A percentile compares a stretch with the other conserved stretches of the same genome.
phyloP scores from a whole-genome alignment of 2,888 invertebrate genomes.

The Dryobota labecula region DNA sequence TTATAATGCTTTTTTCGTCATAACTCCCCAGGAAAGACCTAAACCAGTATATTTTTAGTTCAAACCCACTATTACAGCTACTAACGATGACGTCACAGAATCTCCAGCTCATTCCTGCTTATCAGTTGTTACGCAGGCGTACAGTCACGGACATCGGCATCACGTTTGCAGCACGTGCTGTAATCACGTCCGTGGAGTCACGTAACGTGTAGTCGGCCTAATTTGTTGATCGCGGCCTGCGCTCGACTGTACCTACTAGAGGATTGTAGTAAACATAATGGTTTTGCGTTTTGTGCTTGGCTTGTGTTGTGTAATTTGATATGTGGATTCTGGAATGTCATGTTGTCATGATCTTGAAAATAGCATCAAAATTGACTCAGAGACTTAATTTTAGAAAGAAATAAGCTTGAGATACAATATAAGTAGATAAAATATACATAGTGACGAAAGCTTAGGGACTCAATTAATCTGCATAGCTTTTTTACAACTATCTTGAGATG shows the following conservation, averaged over 20 bases:
- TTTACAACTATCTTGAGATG: too few relatives aligned
- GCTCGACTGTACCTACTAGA: slow-evolving; percentile 44
- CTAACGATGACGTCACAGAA: slow-evolving; percentile 39
- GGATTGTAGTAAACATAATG: slow-evolving; percentile 40
- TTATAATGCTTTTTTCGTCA: too few relatives aligned
- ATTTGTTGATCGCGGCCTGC: slow-evolving; percentile 70
- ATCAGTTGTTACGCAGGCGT: slow-evolving; percentile 49
- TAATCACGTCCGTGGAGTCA: slow-evolving; percentile 76
- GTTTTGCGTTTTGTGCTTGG: slow-evolving; percentile 21
- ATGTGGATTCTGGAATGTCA: slow-evolving; percentile 12
- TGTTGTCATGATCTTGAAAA: slow-evolving; percentile 7
- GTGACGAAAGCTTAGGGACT: too few relatives aligned
- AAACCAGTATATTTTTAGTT: too few relatives aligned
- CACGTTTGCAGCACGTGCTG: slow-evolving; percentile 83
- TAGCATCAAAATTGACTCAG: background rate
- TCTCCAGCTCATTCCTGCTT: slow-evolving; percentile 52
- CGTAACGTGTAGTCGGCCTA: slow-evolving; percentile 73
- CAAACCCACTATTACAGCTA: background rate
- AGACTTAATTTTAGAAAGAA: background rate
- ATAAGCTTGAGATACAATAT: too few relatives aligned
- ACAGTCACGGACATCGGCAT: slow-evolving; percentile 77
- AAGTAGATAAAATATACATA: too few relatives aligned
- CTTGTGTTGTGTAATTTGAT: background rate
- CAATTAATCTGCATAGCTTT: too few relatives aligned
- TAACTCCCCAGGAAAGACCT: background rate